These are phyloP conservation scores for Lysandra bellargus DNA, from an alignment of 2,888 invertebrate genomes.

Conservation along the genomic window DNA sequence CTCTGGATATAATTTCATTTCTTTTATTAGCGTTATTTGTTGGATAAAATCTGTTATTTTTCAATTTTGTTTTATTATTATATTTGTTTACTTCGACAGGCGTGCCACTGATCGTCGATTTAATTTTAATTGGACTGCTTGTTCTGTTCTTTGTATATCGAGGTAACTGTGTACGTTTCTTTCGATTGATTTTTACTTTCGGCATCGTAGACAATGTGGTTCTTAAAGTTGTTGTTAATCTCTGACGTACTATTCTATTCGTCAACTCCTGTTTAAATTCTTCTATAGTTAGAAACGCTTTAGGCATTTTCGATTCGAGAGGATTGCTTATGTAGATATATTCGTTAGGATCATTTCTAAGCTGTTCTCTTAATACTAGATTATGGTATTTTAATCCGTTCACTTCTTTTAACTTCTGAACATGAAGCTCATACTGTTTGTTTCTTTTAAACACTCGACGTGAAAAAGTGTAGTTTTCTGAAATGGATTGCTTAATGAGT, in stretches of 20 bases:
- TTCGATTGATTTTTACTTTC: background rate
- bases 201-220: background rate
- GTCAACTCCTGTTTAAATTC: conserved; percentile 57
- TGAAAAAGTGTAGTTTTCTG: conserved; percentile 42
- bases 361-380: conserved; percentile 49
- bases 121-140: background rate
- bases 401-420: conserved; percentile 62
- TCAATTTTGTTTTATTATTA: background rate
- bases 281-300: conserved; percentile 55
- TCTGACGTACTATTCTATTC: conserved; percentile 44
- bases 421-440: conserved; percentile 55
- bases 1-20: background rate
- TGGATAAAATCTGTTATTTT: background rate
- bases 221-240: conserved; percentile 37
- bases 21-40: background rate
- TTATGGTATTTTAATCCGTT: conserved; percentile 66
- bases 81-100: background rate
- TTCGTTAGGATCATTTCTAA: conserved; percentile 42
- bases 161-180: background rate
- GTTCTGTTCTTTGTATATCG: background rate
- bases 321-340: conserved; percentile 67
- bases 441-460: conserved; percentile 51
- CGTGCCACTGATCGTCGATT: background rate
- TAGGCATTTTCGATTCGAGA: conserved; percentile 62
- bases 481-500: conserved; percentile 22